These are phyloP conservation scores for Drosophila pruinosa DNA, from an alignment of 1,140 invertebrate species.

Conservation along the genomic window DNA sequence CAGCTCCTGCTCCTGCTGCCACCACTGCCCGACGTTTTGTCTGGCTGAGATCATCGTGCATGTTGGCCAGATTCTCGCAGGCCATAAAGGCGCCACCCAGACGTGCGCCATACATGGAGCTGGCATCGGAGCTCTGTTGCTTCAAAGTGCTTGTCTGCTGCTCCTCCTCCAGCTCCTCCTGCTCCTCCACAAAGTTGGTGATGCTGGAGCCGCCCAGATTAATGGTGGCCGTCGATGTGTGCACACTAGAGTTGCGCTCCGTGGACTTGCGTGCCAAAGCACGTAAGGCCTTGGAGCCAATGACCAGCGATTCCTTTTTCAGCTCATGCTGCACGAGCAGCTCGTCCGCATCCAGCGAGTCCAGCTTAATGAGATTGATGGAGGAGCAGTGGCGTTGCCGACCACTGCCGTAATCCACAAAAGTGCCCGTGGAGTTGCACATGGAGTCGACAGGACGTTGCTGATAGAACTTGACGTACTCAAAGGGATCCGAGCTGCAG, in stretches of 20 bases:
- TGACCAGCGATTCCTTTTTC: conserved; percentile 75
- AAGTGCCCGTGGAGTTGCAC: conserved; percentile 82
- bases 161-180: background rate
- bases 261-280: conserved; percentile 68
- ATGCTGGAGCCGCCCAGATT: conserved; percentile 70
- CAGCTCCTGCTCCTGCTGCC: conserved; percentile 6
- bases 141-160: conserved; percentile 24
- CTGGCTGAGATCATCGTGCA: conserved; percentile 84
- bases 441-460: conserved; percentile 69
- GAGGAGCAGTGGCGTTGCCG: conserved; percentile 57
- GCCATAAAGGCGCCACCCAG: conserved; percentile 84
- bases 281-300: conserved; percentile 71
- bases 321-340: conserved; percentile 49
- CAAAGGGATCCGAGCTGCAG: conserved; percentile 85
- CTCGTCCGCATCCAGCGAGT: conserved; percentile 52
- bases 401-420: conserved; percentile 82
- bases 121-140: conserved; percentile 85
- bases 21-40: background rate
- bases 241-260: conserved; percentile 72
- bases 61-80: conserved; percentile 87
- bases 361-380: conserved; percentile 75
- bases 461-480: conserved; percentile 87
- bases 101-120: conserved; percentile 84
- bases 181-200: conserved; percentile 62
- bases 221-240: conserved; percentile 83